Evolutionary conservation across 2,797 vertebrate genomes (phyloP), one percentile per base, ranked within the genome.

Genomic region (Tragelaphus eurycerus): DNA sequence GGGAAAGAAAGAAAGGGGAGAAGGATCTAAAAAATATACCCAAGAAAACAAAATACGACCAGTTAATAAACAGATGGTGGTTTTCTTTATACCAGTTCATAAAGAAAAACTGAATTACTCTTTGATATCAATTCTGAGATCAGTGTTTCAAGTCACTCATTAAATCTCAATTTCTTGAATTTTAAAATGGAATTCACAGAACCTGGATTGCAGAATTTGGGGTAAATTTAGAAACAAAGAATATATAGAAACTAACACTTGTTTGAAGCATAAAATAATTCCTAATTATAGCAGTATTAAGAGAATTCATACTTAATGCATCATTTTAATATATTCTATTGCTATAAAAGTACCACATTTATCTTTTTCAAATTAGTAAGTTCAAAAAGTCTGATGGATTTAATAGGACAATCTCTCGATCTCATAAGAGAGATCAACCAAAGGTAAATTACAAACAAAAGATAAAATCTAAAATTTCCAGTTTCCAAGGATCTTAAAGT

Each of bases 101-200:
- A 90, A 79, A 34, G 3, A 34, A 92, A 87, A 97, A 31, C 8
- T 81, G 38, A 93, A 38, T 94, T 90, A 54, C 27, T 86, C 17
- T 76, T 87, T 60, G 11, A 29, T 87, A 86, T 31, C 31, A 67
- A 21, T 81, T 86, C 79, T 64, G 16, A 92, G 43, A 94, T 12
- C 4, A 76, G 48, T 67, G 23, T 64, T 89, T 95, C 34, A 38
- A 54, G 4, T 54, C 13, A 86, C 67, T 83, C 25, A 50, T 4
- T 79, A 74, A 94, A 83, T 86, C 86, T 89, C 48, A 91, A n/a
- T 83, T 90, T 88, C 76, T 25, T 93, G 31, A 94, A 87, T 27
- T 91, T 93, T 93, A 96, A 82, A 85, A 86, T 54, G 8, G 7
- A 57, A 92, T 89, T 95, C 48, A 17, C 23, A 89, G 34, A 31